Evolutionary conservation across 1,140 invertebrate genomes (phyloP).

Genomic region (Sitodiplosis mosellana): DNA sequence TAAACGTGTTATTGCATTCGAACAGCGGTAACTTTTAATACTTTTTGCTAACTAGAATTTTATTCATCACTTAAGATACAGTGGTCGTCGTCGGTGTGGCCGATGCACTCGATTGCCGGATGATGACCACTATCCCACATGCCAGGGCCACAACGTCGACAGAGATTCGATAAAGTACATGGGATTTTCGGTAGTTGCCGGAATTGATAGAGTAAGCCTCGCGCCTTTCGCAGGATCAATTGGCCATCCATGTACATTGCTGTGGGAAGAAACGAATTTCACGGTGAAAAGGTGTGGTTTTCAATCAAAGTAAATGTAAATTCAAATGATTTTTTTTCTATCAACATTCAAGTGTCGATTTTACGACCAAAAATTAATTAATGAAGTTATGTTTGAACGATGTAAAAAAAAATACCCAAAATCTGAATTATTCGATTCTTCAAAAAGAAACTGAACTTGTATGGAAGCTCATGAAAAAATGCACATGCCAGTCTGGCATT

Average conservation of each 20-base stretch:
- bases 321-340: no score
- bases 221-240: conserved; percentile 74
- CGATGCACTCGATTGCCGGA: conserved; percentile 51
- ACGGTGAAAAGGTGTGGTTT: no score
- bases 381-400: no score
- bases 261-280: conserved; percentile 21
- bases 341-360: no score
- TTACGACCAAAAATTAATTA: no score
- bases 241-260: conserved; percentile 93
- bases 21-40: background rate
- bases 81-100: conserved; percentile 26
- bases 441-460: no score
- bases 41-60: conserved; percentile 2
- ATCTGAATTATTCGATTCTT: no score
- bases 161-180: conserved; percentile 71
- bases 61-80: conserved; percentile 26
- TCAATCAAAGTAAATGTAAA: no score
- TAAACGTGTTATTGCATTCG: background rate
- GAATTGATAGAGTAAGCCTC: conserved; percentile 79
- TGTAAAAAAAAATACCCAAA: no score
- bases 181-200: conserved; percentile 66
- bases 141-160: conserved; percentile 70
- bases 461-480: no score
- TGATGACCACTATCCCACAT: conserved; percentile 85
- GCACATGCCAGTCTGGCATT: no score